Base-by-base conservation (phyloP, 2,888 invertebrate genomes). In the Ochropacha duplaris region DNA sequence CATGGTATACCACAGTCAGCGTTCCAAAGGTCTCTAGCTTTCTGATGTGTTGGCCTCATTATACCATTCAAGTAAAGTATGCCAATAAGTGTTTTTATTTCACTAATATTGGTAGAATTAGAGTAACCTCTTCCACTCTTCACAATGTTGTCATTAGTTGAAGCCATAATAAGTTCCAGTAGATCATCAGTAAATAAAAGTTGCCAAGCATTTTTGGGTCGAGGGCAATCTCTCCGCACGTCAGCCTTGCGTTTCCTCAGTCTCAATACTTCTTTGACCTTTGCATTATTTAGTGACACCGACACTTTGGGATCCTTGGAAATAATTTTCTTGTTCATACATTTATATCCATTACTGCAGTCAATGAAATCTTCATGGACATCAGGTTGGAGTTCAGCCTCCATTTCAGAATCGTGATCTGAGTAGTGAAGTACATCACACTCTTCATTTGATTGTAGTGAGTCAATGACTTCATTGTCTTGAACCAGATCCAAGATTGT, bases 401-500 rank as follows among this genome's bases (percentile, higher is more conserved):
- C 92, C 39, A 88, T 80, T 9, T 91, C 90, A 24, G 89, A 90
- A 51, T 92, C 84, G 66, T 90, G 90, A 64, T 92, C 90, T 11
- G 92, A 91, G 56, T 83, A 74, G 61, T 87, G 84, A 56, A 88
- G 69, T 56, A 83, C 74, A 74, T 92, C 88, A 75, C 78, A 81
- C 65, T 90, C 89, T 75, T 92, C 92, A 26, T 75, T 81, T 60
- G 81, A 78, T 74, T 92, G 90, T 58, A 91, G 82, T 56, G 87
- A 86, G 74, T 93, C 87, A 72, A 88, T 89, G 60, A 87, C 83
- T 71, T 92, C 86, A 78, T 84, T 87, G 62, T 88, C 87, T 86
- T 90, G 87, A 71, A 92, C 83, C 74, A 92, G 82, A 72, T 86
- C 84, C 86, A 90, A 83, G 75, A 92, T 92, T 59, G 91, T 89